These are phyloP conservation scores for Carassius carassius DNA, from an alignment of 2,113 vertebrate species.

Conservation along the genomic window DNA sequence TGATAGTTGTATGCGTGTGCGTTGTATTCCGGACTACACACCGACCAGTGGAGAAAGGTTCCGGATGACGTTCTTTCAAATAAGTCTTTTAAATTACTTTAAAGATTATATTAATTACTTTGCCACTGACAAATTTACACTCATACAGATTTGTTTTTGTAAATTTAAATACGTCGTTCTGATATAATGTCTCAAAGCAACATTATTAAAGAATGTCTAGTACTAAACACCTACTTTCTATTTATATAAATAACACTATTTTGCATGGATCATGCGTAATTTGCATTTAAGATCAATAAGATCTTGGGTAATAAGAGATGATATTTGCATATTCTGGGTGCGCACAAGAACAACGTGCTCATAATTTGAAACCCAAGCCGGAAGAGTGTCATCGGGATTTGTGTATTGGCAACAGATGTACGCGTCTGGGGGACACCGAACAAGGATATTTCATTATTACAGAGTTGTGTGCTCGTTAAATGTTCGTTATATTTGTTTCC, in stretches of 20 bases:
- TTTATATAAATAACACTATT: neutral
- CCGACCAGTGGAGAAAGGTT: neutral
- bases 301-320: neutral
- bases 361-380: neutral
- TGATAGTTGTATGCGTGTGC: conserved; percentile 40
- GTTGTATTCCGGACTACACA: neutral
- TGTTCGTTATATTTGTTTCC: neutral
- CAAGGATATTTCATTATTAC: neutral
- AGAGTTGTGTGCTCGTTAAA: neutral
- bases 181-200: neutral
- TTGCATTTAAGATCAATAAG: neutral
- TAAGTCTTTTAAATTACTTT: neutral
- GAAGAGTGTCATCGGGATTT: neutral
- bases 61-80: neutral
- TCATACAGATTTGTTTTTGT: neutral
- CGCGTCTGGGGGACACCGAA: neutral
- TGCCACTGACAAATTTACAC: neutral
- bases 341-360: neutral
- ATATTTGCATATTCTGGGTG: neutral
- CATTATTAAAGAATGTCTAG: neutral
- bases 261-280: neutral
- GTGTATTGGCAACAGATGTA: neutral
- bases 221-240: neutral
- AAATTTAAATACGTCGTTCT: neutral
- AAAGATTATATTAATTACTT: neutral